Percentiles rank a stretch among this genome's conserved stretches.
Evolutionary conservation across 2,113 vertebrate genomes (phyloP).

Genomic region (Neolamprologus kungweensis): DNA sequence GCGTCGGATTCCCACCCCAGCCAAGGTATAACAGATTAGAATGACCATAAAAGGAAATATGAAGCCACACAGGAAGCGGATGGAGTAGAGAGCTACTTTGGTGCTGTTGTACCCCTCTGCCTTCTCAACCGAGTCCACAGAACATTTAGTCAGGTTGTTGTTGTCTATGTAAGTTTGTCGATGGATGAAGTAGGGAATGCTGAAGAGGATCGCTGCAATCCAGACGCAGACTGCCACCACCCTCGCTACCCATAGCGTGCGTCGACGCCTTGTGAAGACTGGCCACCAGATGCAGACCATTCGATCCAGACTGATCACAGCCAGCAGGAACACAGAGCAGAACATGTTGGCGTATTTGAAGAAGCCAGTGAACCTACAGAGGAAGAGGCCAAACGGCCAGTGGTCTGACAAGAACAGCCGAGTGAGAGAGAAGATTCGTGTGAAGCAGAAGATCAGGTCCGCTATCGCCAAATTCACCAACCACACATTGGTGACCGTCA

Average conservation of each 20-base stretch:
- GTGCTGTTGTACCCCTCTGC: not conserved
- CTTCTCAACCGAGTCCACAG: not conserved
- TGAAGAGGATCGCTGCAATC: not conserved
- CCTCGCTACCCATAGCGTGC: rapidly evolving
- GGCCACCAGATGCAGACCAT: not conserved
- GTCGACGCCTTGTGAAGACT: rapidly evolving
- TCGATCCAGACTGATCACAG: constrained; percentile 69
- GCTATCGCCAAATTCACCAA: constrained; percentile 72
- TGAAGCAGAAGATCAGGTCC: constrained; percentile 50
- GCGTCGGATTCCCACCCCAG: not conserved
- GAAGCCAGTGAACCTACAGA: constrained; percentile 75
- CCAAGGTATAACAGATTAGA: not conserved
- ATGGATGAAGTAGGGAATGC: not conserved
- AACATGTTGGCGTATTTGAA: constrained; percentile 75
- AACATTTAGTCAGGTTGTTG: not conserved
- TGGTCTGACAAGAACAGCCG: constrained; percentile 62
- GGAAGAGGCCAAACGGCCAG: constrained; percentile 69
- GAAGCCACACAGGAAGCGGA: not conserved
- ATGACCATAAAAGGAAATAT: not conserved
- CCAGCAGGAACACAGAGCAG: constrained; percentile 72
- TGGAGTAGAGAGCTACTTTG: not conserved
- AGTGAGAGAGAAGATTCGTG: constrained; percentile 32
- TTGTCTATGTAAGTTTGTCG: not conserved
- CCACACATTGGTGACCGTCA: constrained; percentile 69
- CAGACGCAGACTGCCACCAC: not conserved